Base-by-base conservation (phyloP, 2,113 vertebrate species). In the Isichthys henryi region DNA sequence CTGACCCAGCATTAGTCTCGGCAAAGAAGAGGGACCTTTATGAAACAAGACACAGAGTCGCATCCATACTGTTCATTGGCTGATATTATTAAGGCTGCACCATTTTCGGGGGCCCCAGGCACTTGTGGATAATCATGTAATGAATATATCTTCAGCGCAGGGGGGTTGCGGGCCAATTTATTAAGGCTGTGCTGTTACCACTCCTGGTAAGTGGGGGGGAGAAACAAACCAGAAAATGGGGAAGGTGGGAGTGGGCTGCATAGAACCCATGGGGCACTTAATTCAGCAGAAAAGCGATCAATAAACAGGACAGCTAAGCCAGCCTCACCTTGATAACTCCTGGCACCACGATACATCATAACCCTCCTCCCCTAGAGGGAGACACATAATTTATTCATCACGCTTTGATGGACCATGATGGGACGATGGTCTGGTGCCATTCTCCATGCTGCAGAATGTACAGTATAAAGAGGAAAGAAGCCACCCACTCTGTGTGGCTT, bases 201-300 rank as follows among this genome's bases (percentile, higher is more conserved):
- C 74, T 19, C 74, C 17, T 35, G 17, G 74, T 39, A 77, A 39
- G 70, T 9, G 11, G 31, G 35, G 35, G 11, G 70, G 11, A 15
- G 5, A 17, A 91, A 91, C 94, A 93, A 93, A 89, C 86, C 90
- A 88, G 92, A 39, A 80, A 80, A 80, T 43, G 93, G 94, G 90
- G 89, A 93, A 88, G 86, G 93, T 43, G 90, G 93, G 88, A 82
- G 93, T 31, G 88, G 91, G 89, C 88, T 35, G 27, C 89, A 19
- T 80, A 19, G 90, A 92, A 95, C 95, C 94, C 95, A 94, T 92
- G 90, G 91, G 91, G 91, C 92, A 91, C 84, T 95, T 94, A 93
- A 93, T 95, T 94, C 90, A 91, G 88, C 92, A 89, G 88, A 90
- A 92, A 90, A 89, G 70, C 50, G 91, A 95, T 96, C 90, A 0